phyloP scores from a whole-genome alignment of 2,113 vertebrate genomes.

The Caracal caracal region DNA sequence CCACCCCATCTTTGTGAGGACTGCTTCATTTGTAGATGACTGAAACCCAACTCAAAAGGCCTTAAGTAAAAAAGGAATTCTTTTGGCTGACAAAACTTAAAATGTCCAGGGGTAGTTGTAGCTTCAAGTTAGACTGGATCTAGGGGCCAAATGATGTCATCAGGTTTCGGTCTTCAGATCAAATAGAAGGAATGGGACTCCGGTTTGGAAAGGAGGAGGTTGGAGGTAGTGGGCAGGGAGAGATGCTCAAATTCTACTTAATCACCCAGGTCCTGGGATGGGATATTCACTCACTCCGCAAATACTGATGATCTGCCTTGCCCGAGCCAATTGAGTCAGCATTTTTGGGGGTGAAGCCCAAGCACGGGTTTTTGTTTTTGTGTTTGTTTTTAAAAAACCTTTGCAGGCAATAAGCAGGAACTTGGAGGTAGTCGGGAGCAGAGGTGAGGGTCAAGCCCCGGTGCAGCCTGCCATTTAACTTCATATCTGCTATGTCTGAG shows the following conservation, averaged over 20 bases:
- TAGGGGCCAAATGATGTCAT: neutral
- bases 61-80: neutral
- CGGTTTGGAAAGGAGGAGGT: neutral
- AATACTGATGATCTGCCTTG: neutral
- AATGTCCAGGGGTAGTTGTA: neutral
- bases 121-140: neutral
- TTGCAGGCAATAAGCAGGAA: neutral
- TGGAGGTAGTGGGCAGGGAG: neutral
- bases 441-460: neutral
- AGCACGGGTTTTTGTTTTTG: neutral
- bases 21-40: neutral
- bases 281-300: neutral
- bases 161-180: neutral
- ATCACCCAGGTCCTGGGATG: neutral
- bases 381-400: neutral
- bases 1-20: neutral
- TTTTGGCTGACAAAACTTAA: neutral
- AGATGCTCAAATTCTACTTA: neutral
- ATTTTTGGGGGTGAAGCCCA: neutral
- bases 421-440: neutral
- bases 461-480: neutral
- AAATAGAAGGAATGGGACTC: neutral
- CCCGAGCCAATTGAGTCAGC: neutral
- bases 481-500: neutral
- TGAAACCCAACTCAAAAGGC: slow-evolving; percentile 22